These are phyloP conservation scores for Drosophila paucipuncta DNA, from an alignment of 2,888 invertebrate species.

Conservation along the genomic window DNA sequence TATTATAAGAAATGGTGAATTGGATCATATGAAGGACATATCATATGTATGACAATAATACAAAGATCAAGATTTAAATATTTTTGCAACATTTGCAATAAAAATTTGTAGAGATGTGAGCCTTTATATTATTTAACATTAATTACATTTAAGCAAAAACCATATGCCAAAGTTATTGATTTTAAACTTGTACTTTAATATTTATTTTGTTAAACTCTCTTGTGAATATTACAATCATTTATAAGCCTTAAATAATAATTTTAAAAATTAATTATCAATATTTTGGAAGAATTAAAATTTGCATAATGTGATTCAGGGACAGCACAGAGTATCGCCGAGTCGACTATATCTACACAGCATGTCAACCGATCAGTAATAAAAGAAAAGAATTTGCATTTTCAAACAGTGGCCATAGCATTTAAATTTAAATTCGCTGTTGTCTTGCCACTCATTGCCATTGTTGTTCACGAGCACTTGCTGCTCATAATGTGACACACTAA, in stretches of 20 bases:
- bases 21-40: background rate
- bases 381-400: conserved; percentile 10
- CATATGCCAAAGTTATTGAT: background rate
- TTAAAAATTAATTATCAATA: background rate
- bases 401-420: conserved; percentile 20
- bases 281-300: background rate
- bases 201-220: background rate
- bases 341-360: background rate
- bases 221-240: too few species aligned
- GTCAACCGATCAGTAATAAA: conserved; percentile 6
- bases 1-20: background rate
- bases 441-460: conserved; percentile 3
- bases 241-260: background rate
- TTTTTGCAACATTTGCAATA: background rate
- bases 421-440: conserved; percentile 23
- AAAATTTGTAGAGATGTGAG: background rate
- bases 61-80: background rate
- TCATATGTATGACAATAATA: background rate
- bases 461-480: conserved; percentile 24
- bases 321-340: background rate
- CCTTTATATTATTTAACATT: background rate
- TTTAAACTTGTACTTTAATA: background rate
- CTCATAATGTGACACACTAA: conserved; percentile 55
- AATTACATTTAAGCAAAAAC: background rate
- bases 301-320: background rate